phyloP scores from a whole-genome alignment of 2,113 vertebrate species.

The Calidris pugnax region DNA sequence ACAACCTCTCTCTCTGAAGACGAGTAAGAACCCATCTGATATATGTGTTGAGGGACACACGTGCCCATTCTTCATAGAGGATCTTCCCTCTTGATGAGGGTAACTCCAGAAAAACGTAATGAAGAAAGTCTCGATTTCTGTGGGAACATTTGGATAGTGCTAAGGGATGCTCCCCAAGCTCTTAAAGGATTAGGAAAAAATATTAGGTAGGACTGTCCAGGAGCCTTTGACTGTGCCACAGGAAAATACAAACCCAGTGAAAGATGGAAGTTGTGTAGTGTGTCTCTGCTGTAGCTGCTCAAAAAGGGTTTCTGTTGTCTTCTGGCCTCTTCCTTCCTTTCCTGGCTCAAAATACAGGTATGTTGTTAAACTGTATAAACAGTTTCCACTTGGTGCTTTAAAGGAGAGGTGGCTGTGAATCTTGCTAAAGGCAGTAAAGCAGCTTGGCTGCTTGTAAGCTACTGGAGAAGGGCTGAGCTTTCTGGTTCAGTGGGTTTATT shows the following conservation, averaged over 20 bases:
- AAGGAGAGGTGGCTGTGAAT: not conserved
- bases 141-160: not conserved
- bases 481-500: not conserved
- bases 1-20: accelerated
- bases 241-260: not conserved
- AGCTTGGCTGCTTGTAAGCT: not conserved
- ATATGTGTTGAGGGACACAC: accelerated
- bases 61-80: not conserved
- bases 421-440: not conserved
- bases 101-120: not conserved
- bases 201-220: not conserved
- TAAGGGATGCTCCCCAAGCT: not conserved
- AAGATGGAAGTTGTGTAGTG: not conserved
- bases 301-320: not conserved
- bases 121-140: not conserved
- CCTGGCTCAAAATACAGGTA: not conserved
- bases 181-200: not conserved
- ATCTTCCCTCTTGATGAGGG: not conserved
- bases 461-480: not conserved
- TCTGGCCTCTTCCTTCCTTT: not conserved
- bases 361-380: not conserved
- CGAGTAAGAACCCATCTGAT: not conserved
- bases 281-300: not conserved
- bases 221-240: not conserved
- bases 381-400: not conserved